phyloP scores from a whole-genome alignment of 1,140 invertebrate species.

The Metaphire vulgaris region DNA sequence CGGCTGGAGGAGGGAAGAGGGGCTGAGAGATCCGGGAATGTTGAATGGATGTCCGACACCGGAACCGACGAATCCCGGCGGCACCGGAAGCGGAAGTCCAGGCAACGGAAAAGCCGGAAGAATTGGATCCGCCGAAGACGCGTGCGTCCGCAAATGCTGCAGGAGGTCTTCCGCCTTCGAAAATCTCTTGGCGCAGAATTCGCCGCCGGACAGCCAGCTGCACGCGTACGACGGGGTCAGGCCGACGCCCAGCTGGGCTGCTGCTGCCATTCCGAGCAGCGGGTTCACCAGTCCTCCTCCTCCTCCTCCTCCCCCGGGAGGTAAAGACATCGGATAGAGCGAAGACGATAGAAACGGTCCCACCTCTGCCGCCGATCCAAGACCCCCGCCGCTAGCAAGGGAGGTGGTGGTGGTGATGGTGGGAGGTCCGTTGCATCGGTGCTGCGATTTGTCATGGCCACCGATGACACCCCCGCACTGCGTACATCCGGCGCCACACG shows the following conservation, averaged over 20 bases:
- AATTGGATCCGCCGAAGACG: slow-evolving; percentile 59
- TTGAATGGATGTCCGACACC: not conserved
- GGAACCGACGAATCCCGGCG: too few relatives aligned
- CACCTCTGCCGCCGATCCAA: slow-evolving; percentile 43
- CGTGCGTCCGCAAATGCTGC: slow-evolving; percentile 90
- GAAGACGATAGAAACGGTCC: slow-evolving; percentile 36
- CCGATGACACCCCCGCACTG: slow-evolving; percentile 85
- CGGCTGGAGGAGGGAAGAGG: slow-evolving; percentile 58
- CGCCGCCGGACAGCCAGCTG: slow-evolving; percentile 83
- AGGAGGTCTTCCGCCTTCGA: slow-evolving; percentile 85
- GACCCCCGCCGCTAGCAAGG: slow-evolving; percentile 32
- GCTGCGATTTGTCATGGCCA: slow-evolving; percentile 58
- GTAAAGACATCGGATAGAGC: slow-evolving; percentile 43
- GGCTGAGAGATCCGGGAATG: slow-evolving; percentile 37
- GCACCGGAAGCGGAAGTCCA: slow-evolving; percentile 44
- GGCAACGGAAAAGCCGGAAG: slow-evolving; percentile 45
- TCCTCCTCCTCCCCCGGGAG: too few relatives aligned
- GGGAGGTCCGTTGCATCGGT: slow-evolving; percentile 30
- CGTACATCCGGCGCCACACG: slow-evolving; percentile 81
- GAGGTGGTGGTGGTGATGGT: too few relatives aligned
- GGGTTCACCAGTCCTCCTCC: not conserved
- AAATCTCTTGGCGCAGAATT: slow-evolving; percentile 92
- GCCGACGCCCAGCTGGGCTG: not conserved
- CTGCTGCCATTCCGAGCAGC: not conserved
- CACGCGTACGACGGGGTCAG: slow-evolving; percentile 60